Evolutionary conservation across 2,113 vertebrate genomes (phyloP).

Genomic region (Tursiops truncatus): DNA sequence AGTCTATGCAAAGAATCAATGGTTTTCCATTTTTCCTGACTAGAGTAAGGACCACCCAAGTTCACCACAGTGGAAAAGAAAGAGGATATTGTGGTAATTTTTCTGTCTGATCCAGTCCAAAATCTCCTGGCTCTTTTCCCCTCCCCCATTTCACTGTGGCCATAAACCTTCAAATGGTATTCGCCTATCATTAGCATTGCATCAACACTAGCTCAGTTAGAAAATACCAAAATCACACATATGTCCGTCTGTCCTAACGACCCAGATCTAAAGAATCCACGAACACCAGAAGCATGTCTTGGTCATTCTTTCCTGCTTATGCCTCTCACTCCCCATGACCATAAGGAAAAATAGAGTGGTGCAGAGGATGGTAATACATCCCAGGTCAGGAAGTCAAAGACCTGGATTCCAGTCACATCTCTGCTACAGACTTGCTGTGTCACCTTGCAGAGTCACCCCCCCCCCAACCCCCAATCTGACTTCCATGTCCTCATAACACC

Average conservation of each 20-base stretch:
- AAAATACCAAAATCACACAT: not conserved
- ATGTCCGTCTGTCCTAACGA: not conserved
- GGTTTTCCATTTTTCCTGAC: not conserved
- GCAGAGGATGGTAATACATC: not conserved
- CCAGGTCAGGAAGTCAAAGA: not conserved
- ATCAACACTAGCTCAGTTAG: not conserved
- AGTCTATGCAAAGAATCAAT: not conserved
- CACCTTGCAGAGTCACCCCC: not conserved
- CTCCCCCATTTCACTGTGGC: not conserved
- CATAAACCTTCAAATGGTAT: not conserved
- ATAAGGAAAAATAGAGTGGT: not conserved
- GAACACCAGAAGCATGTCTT: not conserved
- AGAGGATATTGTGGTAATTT: not conserved
- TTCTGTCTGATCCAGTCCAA: not conserved
- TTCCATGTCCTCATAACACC: not conserved
- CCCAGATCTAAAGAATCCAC: not conserved
- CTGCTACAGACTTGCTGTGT: not conserved
- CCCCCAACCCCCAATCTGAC: rapidly evolving
- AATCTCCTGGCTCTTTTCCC: not conserved
- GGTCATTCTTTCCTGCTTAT: not conserved
- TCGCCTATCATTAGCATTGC: not conserved
- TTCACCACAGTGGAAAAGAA: not conserved
- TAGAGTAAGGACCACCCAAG: not conserved
- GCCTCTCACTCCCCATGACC: too few species aligned
- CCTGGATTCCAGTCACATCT: not conserved